These are phyloP conservation scores for Coturnix japonica DNA, from an alignment of 2,113 vertebrate genomes.

Conservation along the genomic window DNA sequence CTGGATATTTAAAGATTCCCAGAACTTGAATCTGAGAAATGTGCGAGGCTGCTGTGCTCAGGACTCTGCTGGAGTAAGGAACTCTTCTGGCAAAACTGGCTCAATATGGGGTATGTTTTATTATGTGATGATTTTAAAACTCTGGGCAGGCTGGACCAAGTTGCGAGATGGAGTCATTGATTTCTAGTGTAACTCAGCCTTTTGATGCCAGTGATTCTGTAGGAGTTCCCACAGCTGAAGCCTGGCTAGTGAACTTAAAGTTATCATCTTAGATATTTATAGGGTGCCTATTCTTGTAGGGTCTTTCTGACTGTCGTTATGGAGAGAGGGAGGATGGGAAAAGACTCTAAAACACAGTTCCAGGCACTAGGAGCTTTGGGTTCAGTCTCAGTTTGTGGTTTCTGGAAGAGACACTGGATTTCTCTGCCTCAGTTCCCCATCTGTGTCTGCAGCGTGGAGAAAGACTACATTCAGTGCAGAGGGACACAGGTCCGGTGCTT, in stretches of 20 bases:
- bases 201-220: not conserved
- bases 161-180: not conserved
- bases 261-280: constrained; percentile 54
- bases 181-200: constrained; percentile 27
- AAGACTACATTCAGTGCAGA: not conserved
- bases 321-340: not conserved
- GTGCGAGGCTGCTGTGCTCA: not conserved
- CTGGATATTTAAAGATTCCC: constrained; percentile 40
- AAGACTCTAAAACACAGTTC: not conserved
- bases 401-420: not conserved
- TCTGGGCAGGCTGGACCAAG: not conserved
- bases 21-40: constrained; percentile 2
- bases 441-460: not conserved
- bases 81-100: constrained; percentile 1
- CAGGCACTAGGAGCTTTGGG: not conserved
- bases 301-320: constrained; percentile 1
- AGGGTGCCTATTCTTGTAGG: constrained; percentile 29
- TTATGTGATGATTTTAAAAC: constrained; percentile 37
- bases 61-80: not conserved
- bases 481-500: not conserved
- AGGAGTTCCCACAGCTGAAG: constrained; percentile 15
- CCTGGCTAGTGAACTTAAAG: not conserved
- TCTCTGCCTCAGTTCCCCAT: not conserved
- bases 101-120: constrained; percentile 20
- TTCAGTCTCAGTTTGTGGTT: not conserved